Percentiles rank a stretch among this genome's conserved stretches.
These are phyloP conservation scores for Callinectes sapidus DNA, from an alignment of 2,888 invertebrate species.

Conservation along the genomic window DNA sequence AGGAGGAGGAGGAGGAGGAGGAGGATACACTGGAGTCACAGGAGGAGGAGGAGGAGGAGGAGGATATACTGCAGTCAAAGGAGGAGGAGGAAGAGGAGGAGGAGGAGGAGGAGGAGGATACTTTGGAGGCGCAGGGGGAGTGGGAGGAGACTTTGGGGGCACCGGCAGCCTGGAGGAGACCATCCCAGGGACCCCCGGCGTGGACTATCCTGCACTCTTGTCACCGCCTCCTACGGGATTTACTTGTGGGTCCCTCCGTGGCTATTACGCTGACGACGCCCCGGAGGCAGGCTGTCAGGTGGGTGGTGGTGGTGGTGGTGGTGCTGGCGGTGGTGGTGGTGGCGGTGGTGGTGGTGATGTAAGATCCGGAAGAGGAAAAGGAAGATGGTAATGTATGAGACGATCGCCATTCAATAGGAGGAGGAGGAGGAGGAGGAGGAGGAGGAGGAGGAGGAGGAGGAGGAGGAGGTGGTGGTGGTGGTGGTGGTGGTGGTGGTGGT, in stretches of 20 bases:
- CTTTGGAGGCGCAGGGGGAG: background rate
- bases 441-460: constrained; percentile 20
- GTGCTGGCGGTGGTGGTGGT: background rate
- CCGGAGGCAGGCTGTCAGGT: constrained; percentile 44
- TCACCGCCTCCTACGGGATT: constrained; percentile 24
- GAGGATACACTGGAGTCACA: background rate
- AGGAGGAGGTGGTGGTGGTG: no score
- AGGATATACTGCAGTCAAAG: background rate
- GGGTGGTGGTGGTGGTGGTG: background rate
- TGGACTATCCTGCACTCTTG: constrained; percentile 1
- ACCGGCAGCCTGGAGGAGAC: background rate
- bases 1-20: constrained; percentile 6
- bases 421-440: background rate
- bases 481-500: no score
- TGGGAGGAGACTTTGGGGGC: background rate
- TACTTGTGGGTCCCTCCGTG: background rate
- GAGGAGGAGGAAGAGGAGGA: no score
- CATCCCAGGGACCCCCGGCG: constrained; percentile 34
- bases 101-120: background rate
- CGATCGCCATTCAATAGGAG: constrained; percentile 15
- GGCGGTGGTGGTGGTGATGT: background rate
- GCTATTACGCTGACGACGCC: constrained; percentile 40
- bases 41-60: constrained; percentile 4
- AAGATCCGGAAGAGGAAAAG: constrained; percentile 34
- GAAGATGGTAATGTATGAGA: constrained; percentile 26